Base-by-base conservation (phyloP, 1,140 invertebrate species). In the Drosophila sulfurigaster region DNA sequence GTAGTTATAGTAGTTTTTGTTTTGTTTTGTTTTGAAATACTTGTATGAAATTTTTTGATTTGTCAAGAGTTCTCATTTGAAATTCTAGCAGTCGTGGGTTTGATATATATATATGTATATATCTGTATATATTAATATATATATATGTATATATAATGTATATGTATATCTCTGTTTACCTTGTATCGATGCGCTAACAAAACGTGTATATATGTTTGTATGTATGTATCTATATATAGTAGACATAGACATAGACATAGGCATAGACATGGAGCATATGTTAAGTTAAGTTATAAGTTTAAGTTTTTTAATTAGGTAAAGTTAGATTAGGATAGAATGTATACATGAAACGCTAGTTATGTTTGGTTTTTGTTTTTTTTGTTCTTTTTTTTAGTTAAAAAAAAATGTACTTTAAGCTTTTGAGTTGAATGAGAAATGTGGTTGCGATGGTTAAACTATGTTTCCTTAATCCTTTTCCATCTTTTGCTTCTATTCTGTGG, bases 81-180 rank as follows among this genome's bases (percentile, higher is more conserved):
- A 89, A 89, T 89, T 89, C 85, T 90, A 89, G 86, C 85, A 89
- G 85, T 89, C 85, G 86, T 85, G 81, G 86, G 75, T 88, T 86
- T 68, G 59, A 77, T 73, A 62, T 78, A 79, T 46, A 62, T 60
- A 49, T 70, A 49, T 75, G 58, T 57, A 74, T 74, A 52, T 63
- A 52, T 65, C 20, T 25, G 45, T 48, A 45, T 74, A 52, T 65
- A 16, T 68, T 58, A 56, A 60, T 64, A 41, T 85, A 30, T 41
- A 46, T 60, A 20, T 69, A 30, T 69, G 13, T 58, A 51, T 65
- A 49, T 57, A 43, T 63, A 56, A 38, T 57, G 46, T 57, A 66
- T 41, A 75, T 78, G 57, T 70, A 64, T 79, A 75, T 79, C 69
- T 81, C 71, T 68, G 32, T 73, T 87, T 74, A 82, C 80, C 80